phyloP scores from a whole-genome alignment of 2,797 vertebrate species.

The Carcharodon carcharias region DNA sequence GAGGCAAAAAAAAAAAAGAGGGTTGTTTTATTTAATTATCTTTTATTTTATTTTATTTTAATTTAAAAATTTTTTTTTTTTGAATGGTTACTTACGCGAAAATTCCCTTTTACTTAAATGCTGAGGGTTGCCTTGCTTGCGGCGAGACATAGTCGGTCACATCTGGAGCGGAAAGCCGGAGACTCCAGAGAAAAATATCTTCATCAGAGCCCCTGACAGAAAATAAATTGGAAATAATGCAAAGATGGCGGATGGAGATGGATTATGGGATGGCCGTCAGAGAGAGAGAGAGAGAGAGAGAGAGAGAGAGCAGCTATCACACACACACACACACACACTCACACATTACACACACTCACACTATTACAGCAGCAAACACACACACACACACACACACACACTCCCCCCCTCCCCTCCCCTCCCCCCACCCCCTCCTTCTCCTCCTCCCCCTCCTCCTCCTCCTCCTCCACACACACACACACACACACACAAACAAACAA shows the following conservation, averaged over 20 bases:
- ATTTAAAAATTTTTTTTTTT: background rate
- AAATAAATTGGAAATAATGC: conserved; percentile 36
- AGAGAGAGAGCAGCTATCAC: background rate
- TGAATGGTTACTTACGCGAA: conserved; percentile 69
- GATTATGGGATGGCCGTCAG: conserved; percentile 29
- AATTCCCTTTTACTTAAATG: conserved; percentile 97
- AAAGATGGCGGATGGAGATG: conserved; percentile 34
- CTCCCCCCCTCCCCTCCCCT: background rate
- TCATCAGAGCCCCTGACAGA: conserved; percentile 34
- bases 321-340: too few species aligned
- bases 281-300: background rate
- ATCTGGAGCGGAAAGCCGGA: conserved; percentile 21
- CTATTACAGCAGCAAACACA: background rate
- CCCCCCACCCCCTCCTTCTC: too few species aligned
- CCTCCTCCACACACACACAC: too few species aligned
- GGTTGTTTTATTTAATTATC: background rate
- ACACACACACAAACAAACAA: background rate
- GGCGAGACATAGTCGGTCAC: conserved; percentile 88
- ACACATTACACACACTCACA: background rate
- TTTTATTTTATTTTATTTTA: background rate
- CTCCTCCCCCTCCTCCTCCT: too few species aligned
- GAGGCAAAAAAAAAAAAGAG: background rate
- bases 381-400: too few species aligned
- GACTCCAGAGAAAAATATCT: conserved; percentile 33
- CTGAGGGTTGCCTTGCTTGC: conserved; percentile 99